Evolutionary conservation across 2,113 vertebrate genomes (phyloP).

Genomic region (Gambusia affinis): DNA sequence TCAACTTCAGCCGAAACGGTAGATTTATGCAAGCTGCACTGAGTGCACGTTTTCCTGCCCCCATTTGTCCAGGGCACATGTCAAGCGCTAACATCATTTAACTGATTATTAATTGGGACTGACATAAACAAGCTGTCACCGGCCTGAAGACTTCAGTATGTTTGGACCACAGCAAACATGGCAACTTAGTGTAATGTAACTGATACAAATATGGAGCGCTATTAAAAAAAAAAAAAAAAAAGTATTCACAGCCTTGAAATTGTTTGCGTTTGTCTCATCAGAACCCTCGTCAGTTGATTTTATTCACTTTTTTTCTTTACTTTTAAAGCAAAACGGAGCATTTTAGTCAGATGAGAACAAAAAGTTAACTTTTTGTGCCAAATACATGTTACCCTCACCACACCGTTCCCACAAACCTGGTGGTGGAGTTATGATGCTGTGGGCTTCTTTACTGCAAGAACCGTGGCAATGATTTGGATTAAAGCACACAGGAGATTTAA

Average conservation of each 20-base stretch:
- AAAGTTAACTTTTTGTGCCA: background rate
- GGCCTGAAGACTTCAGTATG: constrained; percentile 33
- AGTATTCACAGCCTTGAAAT: background rate
- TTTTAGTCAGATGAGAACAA: background rate
- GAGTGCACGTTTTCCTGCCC: constrained; percentile 65
- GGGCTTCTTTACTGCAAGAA: too few species aligned
- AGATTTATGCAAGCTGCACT: constrained; percentile 77
- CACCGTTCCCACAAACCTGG: too few species aligned
- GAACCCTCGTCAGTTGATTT: background rate
- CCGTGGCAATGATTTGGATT: background rate
- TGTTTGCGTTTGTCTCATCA: background rate
- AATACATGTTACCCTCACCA: background rate
- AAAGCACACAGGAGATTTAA: background rate
- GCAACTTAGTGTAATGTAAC: constrained; percentile 13
- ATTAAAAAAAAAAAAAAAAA: background rate
- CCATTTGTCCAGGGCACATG: constrained; percentile 67
- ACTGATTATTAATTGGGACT: constrained; percentile 74
- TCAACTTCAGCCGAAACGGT: constrained; percentile 63
- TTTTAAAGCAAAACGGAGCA: background rate
- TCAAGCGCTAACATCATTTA: constrained; percentile 72
- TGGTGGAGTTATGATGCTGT: too few species aligned
- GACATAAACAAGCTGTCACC: constrained; percentile 67
- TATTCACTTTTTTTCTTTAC: background rate
- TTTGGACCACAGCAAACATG: constrained; percentile 49
- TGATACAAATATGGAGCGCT: background rate